phyloP scores from a whole-genome alignment of 2,797 vertebrate genomes.

The Cyclopterus lumpus region DNA sequence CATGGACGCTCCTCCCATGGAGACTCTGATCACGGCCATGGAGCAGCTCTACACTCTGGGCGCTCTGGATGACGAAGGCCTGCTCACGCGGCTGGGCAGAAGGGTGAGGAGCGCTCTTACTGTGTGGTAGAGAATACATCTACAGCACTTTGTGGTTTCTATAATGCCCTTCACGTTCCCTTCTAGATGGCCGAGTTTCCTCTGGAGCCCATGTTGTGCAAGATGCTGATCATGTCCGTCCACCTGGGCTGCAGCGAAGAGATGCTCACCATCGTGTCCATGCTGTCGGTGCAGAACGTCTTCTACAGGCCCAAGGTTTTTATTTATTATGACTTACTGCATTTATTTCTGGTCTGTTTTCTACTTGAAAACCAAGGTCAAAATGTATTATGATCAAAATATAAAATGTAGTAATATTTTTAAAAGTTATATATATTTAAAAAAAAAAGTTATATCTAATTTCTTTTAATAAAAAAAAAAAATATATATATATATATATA shows the following conservation, averaged over 20 bases:
- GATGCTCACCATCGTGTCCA: conserved; percentile 98
- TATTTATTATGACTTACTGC: background rate
- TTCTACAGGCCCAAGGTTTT: conserved; percentile 97
- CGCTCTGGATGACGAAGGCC: conserved; percentile 95
- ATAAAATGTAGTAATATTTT: too few species aligned
- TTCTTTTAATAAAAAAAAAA: too few species aligned
- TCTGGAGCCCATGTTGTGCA: conserved; percentile 98
- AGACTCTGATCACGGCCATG: conserved; percentile 99
- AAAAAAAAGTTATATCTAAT: too few species aligned
- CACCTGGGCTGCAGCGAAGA: conserved; percentile 98
- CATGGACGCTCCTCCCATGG: conserved; percentile 99
- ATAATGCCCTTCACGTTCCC: background rate
- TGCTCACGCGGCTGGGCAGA: conserved; percentile 94
- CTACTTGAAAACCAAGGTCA: too few species aligned
- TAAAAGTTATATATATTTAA: too few species aligned
- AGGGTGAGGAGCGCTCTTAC: conserved; percentile 83
- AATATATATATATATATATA: background rate
- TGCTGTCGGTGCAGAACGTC: conserved; percentile 98
- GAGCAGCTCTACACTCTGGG: conserved; percentile 98
- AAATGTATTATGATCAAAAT: too few species aligned
- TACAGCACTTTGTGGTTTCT: background rate
- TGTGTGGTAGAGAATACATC: background rate
- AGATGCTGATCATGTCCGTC: conserved; percentile 99
- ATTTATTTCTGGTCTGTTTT: too few species aligned
- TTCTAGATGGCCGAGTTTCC: conserved; percentile 98